Conservation (phyloP, 2,113 vertebrate genomes). For the Ursus arctos region DNA sequence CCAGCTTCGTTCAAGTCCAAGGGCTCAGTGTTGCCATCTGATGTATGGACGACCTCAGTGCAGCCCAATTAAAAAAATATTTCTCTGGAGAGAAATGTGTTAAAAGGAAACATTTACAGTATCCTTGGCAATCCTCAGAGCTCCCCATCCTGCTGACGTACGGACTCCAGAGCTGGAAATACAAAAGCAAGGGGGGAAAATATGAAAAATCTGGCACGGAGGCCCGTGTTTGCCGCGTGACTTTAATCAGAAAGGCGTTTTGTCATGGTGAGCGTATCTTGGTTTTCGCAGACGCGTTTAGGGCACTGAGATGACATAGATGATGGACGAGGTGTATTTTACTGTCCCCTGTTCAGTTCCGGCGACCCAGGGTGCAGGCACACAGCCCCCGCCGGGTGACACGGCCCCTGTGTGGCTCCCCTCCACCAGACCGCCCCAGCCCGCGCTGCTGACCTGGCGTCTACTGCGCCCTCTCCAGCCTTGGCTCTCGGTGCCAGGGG, state of each 20-base stretch:
- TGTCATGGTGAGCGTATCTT: not conserved
- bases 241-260: constrained; percentile 20
- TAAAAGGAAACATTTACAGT: constrained; percentile 38
- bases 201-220: not conserved
- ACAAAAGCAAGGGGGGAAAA: not conserved
- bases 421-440: not conserved
- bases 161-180: not conserved
- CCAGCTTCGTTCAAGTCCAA: not conserved
- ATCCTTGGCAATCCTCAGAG: not conserved
- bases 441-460: not conserved
- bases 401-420: not conserved
- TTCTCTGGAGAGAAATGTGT: constrained; percentile 34
- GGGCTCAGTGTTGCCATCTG: not conserved
- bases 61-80: not conserved
- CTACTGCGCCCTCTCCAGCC: not conserved
- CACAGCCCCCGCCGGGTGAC: not conserved
- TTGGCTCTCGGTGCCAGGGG: not conserved
- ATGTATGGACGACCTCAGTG: not conserved
- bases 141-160: not conserved
- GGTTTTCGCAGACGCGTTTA: not conserved
- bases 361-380: not conserved
- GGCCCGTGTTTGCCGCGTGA: not conserved
- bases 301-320: not conserved
- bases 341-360: not conserved
- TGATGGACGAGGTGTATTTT: not conserved